These are phyloP conservation scores for Melanotus villosus DNA, from an alignment of 2,888 invertebrate genomes.

Conservation along the genomic window DNA sequence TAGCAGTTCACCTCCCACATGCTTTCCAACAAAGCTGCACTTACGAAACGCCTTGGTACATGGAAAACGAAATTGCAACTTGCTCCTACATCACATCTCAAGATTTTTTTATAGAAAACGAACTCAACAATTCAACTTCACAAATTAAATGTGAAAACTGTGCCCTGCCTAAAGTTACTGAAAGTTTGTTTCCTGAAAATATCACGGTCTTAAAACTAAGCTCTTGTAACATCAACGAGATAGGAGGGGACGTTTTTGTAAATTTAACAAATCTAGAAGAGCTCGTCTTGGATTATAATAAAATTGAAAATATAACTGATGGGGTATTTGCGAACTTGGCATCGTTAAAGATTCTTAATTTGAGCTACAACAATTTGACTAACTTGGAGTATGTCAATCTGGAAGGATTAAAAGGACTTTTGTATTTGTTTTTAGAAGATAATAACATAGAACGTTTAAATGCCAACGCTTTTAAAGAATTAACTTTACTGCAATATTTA, in stretches of 20 bases:
- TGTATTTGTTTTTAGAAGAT: conserved; percentile 24
- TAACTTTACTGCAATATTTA: conserved; percentile 21
- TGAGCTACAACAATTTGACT: conserved; percentile 24
- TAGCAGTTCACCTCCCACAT: background rate
- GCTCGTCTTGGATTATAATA: conserved; percentile 18
- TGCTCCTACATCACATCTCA: conserved; percentile 27
- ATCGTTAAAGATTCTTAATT: conserved; percentile 10
- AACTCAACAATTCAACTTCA: background rate
- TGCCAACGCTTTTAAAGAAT: background rate
- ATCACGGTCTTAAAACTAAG: conserved; percentile 22
- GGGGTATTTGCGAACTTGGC: conserved; percentile 21
- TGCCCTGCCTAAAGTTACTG: background rate
- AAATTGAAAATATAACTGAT: conserved; percentile 10
- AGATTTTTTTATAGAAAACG: conserved; percentile 4
- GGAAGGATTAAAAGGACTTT: conserved; percentile 2
- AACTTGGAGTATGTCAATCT: background rate
- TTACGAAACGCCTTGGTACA: conserved; percentile 27
- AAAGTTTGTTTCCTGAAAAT: conserved; percentile 24
- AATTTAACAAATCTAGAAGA: conserved; percentile 22
- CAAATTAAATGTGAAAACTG: conserved; percentile 28
- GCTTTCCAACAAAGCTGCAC: conserved; percentile 31
- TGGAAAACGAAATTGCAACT: conserved; percentile 19
- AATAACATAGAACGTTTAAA: conserved; percentile 12
- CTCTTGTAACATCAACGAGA: conserved; percentile 27
- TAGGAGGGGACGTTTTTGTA: background rate